Conservation (phyloP, 2,888 invertebrate genomes). For the Ophioninae sp. region DNA sequence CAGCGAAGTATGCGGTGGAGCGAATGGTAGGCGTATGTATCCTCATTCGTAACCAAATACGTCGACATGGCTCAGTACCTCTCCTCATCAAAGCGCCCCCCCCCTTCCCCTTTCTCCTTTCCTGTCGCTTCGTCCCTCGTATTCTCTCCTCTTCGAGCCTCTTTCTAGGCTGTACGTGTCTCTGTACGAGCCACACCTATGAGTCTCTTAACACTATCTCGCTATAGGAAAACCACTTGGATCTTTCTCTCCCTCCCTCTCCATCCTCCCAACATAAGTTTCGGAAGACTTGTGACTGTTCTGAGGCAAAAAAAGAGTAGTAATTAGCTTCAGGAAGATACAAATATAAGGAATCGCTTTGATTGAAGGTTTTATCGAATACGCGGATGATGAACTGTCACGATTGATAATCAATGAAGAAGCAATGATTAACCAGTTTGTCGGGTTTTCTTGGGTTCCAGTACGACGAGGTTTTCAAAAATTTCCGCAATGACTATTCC, state of each 20-base stretch:
- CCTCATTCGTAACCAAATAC: constrained; percentile 77
- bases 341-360: too few relatives aligned
- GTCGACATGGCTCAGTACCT: constrained; percentile 66
- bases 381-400: too few relatives aligned
- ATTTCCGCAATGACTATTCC: too few relatives aligned
- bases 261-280: background rate
- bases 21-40: constrained; percentile 67
- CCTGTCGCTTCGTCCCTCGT: background rate
- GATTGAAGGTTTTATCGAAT: too few relatives aligned
- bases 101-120: background rate
- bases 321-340: too few relatives aligned
- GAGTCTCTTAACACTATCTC: constrained; percentile 29
- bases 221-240: background rate
- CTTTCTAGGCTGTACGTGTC: constrained; percentile 23
- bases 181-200: constrained; percentile 54
- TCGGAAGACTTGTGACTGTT: background rate
- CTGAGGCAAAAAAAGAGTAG: background rate
- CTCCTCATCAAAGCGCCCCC: background rate
- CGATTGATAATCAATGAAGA: too few relatives aligned
- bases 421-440: too few relatives aligned
- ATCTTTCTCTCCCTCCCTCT: background rate
- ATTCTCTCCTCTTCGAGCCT: background rate
- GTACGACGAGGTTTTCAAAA: too few relatives aligned
- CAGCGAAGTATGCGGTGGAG: constrained; percentile 61
- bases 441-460: too few relatives aligned